phyloP scores from a whole-genome alignment of 2,113 vertebrate genomes.

The Syngnathus floridae region DNA sequence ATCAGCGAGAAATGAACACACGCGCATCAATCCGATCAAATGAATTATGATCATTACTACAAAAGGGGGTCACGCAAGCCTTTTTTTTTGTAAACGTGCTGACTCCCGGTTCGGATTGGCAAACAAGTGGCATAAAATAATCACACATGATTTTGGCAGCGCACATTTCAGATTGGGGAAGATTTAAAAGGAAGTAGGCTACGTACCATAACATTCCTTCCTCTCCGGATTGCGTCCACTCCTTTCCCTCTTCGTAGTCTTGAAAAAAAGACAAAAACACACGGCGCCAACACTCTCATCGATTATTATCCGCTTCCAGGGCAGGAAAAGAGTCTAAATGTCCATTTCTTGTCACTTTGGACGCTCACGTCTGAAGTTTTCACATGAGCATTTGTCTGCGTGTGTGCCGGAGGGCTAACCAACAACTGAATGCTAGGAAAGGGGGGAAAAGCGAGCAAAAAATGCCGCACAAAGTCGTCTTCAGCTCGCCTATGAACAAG shows the following conservation, averaged over 20 bases:
- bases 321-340: conserved; percentile 18
- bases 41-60: conserved; percentile 28
- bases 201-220: conserved; percentile 72
- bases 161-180: neutral
- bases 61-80: conserved; percentile 20
- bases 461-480: conserved; percentile 46
- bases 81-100: neutral
- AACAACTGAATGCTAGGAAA: conserved; percentile 30
- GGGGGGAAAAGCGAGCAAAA: conserved; percentile 24
- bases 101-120: neutral
- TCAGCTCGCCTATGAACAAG: conserved; percentile 34
- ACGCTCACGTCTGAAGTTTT: conserved; percentile 60
- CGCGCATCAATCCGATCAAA: conserved; percentile 2
- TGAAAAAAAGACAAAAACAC: conserved; percentile 45
- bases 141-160: neutral
- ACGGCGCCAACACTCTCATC: conserved; percentile 43
- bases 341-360: conserved; percentile 32
- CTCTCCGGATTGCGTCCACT: conserved; percentile 45
- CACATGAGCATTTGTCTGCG: conserved; percentile 5
- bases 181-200: conserved; percentile 30
- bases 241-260: conserved; percentile 55
- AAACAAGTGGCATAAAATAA: neutral
- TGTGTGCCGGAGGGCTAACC: conserved; percentile 5
- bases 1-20: neutral
- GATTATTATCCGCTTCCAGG: conserved; percentile 31